phyloP scores from a whole-genome alignment of 2,888 invertebrate genomes.

The Macaria notata region DNA sequence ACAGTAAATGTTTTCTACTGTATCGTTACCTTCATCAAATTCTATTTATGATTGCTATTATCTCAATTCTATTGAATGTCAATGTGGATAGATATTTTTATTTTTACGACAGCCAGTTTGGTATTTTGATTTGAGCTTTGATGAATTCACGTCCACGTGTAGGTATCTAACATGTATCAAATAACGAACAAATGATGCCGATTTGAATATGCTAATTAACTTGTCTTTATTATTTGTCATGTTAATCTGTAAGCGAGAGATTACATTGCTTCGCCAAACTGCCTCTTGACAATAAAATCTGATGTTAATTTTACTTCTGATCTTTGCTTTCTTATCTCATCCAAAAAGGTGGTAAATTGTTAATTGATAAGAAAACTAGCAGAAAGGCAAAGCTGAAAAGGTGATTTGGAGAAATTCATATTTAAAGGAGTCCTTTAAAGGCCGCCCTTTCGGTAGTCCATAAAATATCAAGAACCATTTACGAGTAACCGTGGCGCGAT shows the following conservation, averaged over 20 bases:
- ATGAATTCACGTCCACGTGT: slow-evolving; percentile 10
- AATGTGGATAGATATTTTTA: slow-evolving; percentile 13
- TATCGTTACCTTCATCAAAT: slow-evolving; percentile 9
- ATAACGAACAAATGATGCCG: slow-evolving; percentile 11
- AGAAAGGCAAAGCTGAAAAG: not conserved
- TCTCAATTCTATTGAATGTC: slow-evolving; percentile 14
- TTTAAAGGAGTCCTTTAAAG: slow-evolving; percentile 11
- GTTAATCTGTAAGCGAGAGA: slow-evolving; percentile 8
- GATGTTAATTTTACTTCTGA: slow-evolving; percentile 7
- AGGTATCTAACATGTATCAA: not conserved
- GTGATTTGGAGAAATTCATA: slow-evolving; percentile 9
- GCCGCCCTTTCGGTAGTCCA: slow-evolving; percentile 5
- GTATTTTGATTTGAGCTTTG: slow-evolving; percentile 14
- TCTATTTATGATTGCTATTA: slow-evolving; percentile 14
- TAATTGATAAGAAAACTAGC: slow-evolving; percentile 15
- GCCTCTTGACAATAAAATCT: slow-evolving; percentile 15
- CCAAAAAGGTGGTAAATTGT: not conserved
- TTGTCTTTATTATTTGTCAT: slow-evolving; percentile 15
- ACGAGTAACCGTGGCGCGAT: slow-evolving; percentile 9
- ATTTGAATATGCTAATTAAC: slow-evolving; percentile 20
- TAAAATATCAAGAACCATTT: slow-evolving; percentile 12
- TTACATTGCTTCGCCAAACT: slow-evolving; percentile 6
- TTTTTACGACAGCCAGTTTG: slow-evolving; percentile 10
- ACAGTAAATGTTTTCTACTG: too few relatives aligned
- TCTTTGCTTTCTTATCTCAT: slow-evolving; percentile 12